Conservation (phyloP, 2,888 invertebrate genomes). For the Heteromyza rotundicornis region DNA sequence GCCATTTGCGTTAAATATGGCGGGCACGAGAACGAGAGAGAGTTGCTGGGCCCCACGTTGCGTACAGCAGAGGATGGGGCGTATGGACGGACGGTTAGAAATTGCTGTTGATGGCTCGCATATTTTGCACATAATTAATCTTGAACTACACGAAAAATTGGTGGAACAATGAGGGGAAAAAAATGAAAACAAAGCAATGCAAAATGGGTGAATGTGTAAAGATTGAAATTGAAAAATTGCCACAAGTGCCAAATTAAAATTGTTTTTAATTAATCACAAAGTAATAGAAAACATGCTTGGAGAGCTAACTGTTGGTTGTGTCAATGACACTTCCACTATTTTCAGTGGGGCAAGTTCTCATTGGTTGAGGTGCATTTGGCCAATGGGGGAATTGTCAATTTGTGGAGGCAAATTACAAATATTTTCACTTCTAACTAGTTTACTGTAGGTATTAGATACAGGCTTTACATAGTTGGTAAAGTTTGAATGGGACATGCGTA, state of each 20-base stretch:
- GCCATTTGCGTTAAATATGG: not conserved
- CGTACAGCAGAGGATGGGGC: not conserved
- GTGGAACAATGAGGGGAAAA: not conserved
- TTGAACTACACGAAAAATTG: conserved; percentile 6
- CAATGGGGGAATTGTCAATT: conserved; percentile 26
- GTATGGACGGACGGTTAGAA: conserved; percentile 6
- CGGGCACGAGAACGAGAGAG: not conserved
- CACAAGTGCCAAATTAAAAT: conserved; percentile 21
- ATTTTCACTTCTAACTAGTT: too few species aligned
- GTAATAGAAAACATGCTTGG: not conserved
- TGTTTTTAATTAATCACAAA: conserved; percentile 20
- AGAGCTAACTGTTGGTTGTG: not conserved
- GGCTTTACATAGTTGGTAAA: too few species aligned
- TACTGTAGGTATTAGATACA: too few species aligned
- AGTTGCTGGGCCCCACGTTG: not conserved
- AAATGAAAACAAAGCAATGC: conserved; percentile 10
- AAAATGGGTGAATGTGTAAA: too few species aligned
- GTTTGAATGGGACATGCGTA: conserved; percentile 30
- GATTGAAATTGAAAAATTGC: conserved; percentile 22
- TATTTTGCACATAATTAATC: conserved; percentile 24
- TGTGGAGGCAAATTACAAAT: not conserved
- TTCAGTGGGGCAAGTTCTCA: too few species aligned
- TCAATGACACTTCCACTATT: conserved; percentile 5
- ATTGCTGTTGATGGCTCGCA: not conserved
- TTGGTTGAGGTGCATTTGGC: conserved; percentile 2